Base-by-base conservation (phyloP, 64 coral and sea anemone species). In the Hydrozoanthus tunicans region DNA sequence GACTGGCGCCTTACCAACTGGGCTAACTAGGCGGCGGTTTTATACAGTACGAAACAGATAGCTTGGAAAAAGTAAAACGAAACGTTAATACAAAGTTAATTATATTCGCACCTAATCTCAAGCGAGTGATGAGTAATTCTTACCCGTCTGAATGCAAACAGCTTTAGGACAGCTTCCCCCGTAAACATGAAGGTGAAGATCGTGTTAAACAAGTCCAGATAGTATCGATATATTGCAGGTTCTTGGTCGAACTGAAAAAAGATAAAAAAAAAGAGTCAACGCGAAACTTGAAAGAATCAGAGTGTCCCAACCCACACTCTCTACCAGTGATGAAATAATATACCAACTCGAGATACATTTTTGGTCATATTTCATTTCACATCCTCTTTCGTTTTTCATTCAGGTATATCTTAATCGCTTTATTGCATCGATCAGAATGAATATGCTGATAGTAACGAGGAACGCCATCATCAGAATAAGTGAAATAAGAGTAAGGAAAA, bases 121-220 rank as follows among this genome's bases (percentile, higher is more conserved):
- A 27, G 55, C 10, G 55, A 86, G 12, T 25, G 6, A 6, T 11
- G 17, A 64, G 51, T 63, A 11, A 70, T 6, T 10, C 94, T 93
- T 89, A 98, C 96, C 93, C 75, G 57, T 91, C 96, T 89, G 71
- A 98, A 98, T 51, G 94, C 96, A 65, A 95, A 82, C 20, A 98
- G 79, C 56, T 98, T 98, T 0, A 98, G 79, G 20, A 95, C 61
- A 13, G 96, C 96, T 78, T 98, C 96, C 55, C 78, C 78, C 4
- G 96, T 98, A 67, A 98, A 98, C 94, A 98, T 93, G 79, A 98
- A 98, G 9, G 96, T 98, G 27, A 98, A 98, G 53, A 98, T 83
- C 3, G 77, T 93, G 89, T 98, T 98, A 73, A 98, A 95, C 55
- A 88, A 68, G 81, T 98, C 53, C 13, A 98, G 93, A n/a, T 90